Percentiles rank a stretch among this genome's conserved stretches.
These are phyloP conservation scores for Cyanoliseus patagonus DNA, from an alignment of 2,113 vertebrate species.

Conservation along the genomic window DNA sequence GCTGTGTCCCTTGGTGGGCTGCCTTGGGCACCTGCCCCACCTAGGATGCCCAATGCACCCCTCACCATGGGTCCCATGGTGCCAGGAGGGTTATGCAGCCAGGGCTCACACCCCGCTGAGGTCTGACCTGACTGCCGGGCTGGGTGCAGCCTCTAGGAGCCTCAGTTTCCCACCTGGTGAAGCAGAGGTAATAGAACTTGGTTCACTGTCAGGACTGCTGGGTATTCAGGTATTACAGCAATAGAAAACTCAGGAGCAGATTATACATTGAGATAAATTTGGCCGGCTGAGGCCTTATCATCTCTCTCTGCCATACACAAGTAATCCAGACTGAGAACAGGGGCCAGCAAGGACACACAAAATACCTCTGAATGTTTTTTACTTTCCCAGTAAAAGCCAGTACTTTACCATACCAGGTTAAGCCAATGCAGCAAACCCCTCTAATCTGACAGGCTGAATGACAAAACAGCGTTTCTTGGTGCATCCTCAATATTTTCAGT, in stretches of 20 bases:
- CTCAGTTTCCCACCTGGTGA: not conserved
- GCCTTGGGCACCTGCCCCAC: not conserved
- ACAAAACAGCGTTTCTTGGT: not conserved
- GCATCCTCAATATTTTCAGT: not conserved
- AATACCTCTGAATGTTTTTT: not conserved
- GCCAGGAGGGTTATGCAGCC: not conserved
- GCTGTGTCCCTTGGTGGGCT: not conserved
- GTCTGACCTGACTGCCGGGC: not conserved
- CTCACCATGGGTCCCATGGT: not conserved
- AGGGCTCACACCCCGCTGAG: not conserved
- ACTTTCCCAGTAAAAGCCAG: not conserved
- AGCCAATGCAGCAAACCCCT: not conserved
- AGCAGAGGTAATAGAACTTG: not conserved
- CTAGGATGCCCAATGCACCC: fast-evolving
- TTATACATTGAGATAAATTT: not conserved
- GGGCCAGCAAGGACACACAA: not conserved
- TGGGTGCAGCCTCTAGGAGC: not conserved
- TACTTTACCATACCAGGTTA: not conserved
- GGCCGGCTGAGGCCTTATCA: not conserved
- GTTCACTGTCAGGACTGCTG: not conserved
- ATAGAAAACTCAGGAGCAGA: not conserved
- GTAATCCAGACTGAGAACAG: not conserved
- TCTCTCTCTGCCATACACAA: not conserved
- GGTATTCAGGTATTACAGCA: not conserved
- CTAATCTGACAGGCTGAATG: not conserved